phyloP scores from a whole-genome alignment of 30 jellyfish, hydroid and myxozoan species.

The Sanderia malayensis region DNA sequence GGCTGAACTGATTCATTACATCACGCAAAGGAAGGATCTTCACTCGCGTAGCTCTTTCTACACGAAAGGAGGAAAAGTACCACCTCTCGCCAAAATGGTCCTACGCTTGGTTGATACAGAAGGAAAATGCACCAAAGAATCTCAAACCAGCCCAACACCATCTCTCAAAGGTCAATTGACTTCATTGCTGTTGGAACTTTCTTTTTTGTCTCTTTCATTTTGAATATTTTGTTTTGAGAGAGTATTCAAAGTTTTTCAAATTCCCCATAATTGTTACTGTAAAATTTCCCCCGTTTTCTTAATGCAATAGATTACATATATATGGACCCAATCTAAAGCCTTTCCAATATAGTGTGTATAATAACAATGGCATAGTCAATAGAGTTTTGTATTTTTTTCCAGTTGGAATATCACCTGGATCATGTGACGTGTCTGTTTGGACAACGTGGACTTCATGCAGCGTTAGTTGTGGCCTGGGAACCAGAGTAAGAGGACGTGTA shows the following conservation, averaged over 20 bases:
- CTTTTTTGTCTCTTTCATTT: too few species aligned
- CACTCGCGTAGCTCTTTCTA: conserved; percentile 58
- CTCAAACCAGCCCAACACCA: not conserved
- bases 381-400: too few species aligned
- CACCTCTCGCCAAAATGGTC: conserved; percentile 56
- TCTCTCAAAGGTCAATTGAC: conserved; percentile 8
- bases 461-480: conserved; percentile 72
- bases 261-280: too few species aligned
- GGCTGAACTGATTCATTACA: conserved; percentile 52
- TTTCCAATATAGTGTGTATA: too few species aligned
- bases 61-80: conserved; percentile 44
- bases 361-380: too few species aligned
- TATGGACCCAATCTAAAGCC: too few species aligned
- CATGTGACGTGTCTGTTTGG: conserved; percentile 48
- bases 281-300: too few species aligned
- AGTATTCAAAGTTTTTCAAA: too few species aligned
- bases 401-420: conserved; percentile 38
- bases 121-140: conserved; percentile 43
- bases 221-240: too few species aligned
- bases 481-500: conserved; percentile 50
- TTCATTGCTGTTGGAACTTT: too few species aligned
- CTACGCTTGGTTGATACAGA: conserved; percentile 32
- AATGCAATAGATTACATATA: too few species aligned
- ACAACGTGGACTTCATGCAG: conserved; percentile 73
- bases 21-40: conserved; percentile 39